Base-by-base conservation (phyloP, 2,888 invertebrate species). In the Sphecodes monilicornis region DNA sequence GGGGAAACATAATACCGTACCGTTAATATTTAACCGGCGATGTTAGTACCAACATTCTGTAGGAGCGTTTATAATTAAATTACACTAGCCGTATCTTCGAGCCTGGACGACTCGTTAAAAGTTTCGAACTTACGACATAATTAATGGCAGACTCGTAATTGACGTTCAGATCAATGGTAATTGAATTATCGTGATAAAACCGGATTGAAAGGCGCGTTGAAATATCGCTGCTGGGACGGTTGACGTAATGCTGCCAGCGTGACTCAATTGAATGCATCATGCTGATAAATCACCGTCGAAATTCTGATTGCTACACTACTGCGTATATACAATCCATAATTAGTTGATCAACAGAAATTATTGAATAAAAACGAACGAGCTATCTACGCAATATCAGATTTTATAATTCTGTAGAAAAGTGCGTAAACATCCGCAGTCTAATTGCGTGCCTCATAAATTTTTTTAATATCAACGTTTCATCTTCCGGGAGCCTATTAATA, bases 151-250 rank as follows among this genome's bases (percentile, higher is more conserved):
- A 26, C 29, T 57, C 26, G 22, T 70, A 71, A 79, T 54, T 43
- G 26, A 8, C 36, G 22, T 16, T 6, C 13, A 0, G 36, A n/a
- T 57, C 11, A 18, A 57, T 50, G 36, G 29, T 80, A 80, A 82
- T 71, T 29, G 26, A 75, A 60, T 80, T 80, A 39, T 82, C 32
- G 18, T 29, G 43, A 66, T 54, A 36, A 66, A 26, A 3, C 54
- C 18, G 8, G 26, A 43, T 54, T 18, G 32, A 50, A 41, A 76
- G 36, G 26, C 43, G 46, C 46, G 18, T 50, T 41, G 22, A 18
- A 29, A 36, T 68, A 50, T 68, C 46, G 60, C 29, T 68, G 64
- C 39, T 26, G n/a, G 26, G 32, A 36, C 39, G 75, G 13, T 11
- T 76, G 18, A 64, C 60, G 60, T 32, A 64, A 64, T 64, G 29